Percentiles rank a stretch among this genome's conserved stretches.
Conservation (phyloP, 2,888 invertebrate species). For the Cryptophagus acutangulus region DNA sequence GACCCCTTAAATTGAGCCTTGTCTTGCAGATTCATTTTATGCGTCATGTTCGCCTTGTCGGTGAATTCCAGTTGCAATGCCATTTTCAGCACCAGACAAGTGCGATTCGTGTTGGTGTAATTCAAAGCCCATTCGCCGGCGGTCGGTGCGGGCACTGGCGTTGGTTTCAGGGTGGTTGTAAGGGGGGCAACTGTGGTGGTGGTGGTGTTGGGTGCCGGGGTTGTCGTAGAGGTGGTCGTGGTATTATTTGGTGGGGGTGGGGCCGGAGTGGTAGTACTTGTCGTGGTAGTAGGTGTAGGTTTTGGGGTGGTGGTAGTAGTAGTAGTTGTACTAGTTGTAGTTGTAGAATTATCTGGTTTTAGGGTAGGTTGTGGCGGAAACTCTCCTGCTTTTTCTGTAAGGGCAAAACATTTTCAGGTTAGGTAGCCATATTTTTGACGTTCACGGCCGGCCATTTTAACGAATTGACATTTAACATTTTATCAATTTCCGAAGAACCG, state of each 20-base stretch:
- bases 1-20: constrained; percentile 29
- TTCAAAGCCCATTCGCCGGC: constrained; percentile 51
- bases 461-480: no score
- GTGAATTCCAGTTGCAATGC: constrained; percentile 61
- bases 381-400: no score
- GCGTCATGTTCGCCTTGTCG: constrained; percentile 22
- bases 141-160: constrained; percentile 39
- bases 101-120: constrained; percentile 40
- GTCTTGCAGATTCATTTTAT: constrained; percentile 47
- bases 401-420: no score
- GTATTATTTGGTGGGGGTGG: constrained; percentile 39
- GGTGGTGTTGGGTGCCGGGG: constrained; percentile 42
- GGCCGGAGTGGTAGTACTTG: constrained; percentile 21
- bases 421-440: no score
- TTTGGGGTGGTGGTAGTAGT: constrained; percentile 34
- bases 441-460: no score
- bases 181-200: constrained; percentile 34
- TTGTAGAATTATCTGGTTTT: constrained; percentile 35
- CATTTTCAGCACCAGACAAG: constrained; percentile 64
- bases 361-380: constrained; percentile 10
- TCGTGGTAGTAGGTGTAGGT: constrained; percentile 31
- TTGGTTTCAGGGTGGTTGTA: constrained; percentile 29
- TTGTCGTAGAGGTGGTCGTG: constrained; percentile 43
- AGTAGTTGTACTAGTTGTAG: constrained; percentile 37
- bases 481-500: no score